Evolutionary conservation across 1,140 invertebrate species (phyloP).

Genomic region (Diabrotica undecimpunctata): DNA sequence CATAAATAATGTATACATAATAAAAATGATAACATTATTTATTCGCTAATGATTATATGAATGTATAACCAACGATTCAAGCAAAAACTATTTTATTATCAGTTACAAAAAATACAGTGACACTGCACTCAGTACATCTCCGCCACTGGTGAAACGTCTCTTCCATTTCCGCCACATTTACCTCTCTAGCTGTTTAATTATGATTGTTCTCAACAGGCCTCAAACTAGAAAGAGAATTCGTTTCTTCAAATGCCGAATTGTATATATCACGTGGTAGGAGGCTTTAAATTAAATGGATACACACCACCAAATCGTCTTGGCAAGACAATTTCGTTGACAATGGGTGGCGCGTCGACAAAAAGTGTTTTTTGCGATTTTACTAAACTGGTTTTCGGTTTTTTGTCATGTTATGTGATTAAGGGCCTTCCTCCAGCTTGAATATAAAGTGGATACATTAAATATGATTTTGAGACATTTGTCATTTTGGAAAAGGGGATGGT

Average conservation of each 20-base stretch:
- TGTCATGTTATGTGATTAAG: neutral
- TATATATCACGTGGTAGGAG: constrained; percentile 26
- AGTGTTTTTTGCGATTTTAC: neutral
- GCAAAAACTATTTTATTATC: no score
- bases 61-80: no score
- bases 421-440: neutral
- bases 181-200: constrained; percentile 33
- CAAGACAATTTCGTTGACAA: neutral
- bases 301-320: neutral
- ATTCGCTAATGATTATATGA: no score
- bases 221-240: constrained; percentile 27
- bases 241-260: constrained; percentile 24
- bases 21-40: no score
- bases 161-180: constrained; percentile 31
- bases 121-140: no score
- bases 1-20: no score
- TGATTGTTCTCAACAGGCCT: constrained; percentile 33
- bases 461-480: neutral
- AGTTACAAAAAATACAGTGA: no score
- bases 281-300: neutral
- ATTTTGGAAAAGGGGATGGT: neutral
- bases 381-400: constrained; percentile 1
- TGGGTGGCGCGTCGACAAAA: neutral
- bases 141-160: neutral
- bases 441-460: neutral